phyloP scores from a whole-genome alignment of 1,140 invertebrate species.

The Drosophila sp. region DNA sequence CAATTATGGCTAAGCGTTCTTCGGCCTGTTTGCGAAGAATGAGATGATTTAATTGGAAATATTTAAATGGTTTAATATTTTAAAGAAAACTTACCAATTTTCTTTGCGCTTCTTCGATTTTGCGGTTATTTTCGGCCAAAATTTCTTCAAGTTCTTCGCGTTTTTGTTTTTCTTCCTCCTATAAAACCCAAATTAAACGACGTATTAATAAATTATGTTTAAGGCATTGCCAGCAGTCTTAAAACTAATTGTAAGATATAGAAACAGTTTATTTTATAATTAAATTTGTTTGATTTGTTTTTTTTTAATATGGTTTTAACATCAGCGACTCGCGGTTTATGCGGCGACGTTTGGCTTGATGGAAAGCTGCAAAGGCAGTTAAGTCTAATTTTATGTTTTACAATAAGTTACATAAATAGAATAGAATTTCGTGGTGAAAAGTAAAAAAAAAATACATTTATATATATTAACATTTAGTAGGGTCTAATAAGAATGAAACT shows the following conservation, averaged over 20 bases:
- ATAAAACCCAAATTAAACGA: conserved; percentile 84
- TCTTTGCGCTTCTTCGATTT: conserved; percentile 97
- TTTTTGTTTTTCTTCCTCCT: conserved; percentile 98
- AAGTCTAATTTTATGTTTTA: conserved; percentile 69
- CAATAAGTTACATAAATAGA: conserved; percentile 75
- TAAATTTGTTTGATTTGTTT: conserved; percentile 29
- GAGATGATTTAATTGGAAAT: conserved; percentile 14
- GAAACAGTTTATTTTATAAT: conserved; percentile 52
- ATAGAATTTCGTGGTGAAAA: conserved; percentile 63
- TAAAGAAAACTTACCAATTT: conserved; percentile 90
- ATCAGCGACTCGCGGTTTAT: conserved; percentile 61
- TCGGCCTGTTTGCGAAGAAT: conserved; percentile 88
- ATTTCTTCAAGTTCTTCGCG: conserved; percentile 97
- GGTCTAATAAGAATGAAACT: conserved; percentile 75
- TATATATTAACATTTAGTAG: conserved; percentile 64
- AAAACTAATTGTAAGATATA: conserved; percentile 58
- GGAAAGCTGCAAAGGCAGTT: conserved; percentile 65
- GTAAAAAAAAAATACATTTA: conserved; percentile 42
- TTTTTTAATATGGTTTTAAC: conserved; percentile 34
- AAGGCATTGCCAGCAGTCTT: conserved; percentile 49
- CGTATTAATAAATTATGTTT: conserved; percentile 62
- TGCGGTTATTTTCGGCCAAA: conserved; percentile 98
- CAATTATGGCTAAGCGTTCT: conserved; percentile 97
- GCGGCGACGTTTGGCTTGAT: conserved; percentile 48
- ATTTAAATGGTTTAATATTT: neutral